Percentiles rank a stretch among this genome's conserved stretches.
Conservation (phyloP, 1,140 invertebrate genomes). For the Amyelois transitella region DNA sequence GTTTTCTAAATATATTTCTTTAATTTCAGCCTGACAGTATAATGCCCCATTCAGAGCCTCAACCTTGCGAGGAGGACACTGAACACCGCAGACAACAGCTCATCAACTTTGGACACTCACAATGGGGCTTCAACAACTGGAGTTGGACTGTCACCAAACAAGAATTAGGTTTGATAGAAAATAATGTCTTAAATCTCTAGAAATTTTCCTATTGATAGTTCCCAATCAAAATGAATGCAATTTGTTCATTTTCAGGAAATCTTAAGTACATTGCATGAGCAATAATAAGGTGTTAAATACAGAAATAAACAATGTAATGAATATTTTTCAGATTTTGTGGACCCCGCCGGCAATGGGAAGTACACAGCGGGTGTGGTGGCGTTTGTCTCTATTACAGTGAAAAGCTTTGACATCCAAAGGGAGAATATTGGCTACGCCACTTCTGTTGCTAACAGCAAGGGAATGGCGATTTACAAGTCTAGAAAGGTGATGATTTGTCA, state of each 20-base stretch:
- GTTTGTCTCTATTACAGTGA: slow-evolving; percentile 63
- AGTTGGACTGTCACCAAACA: slow-evolving; percentile 70
- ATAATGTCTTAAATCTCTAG: no score
- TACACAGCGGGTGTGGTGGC: slow-evolving; percentile 60
- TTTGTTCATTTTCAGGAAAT: no score
- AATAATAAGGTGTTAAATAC: no score
- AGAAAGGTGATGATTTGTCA: slow-evolving; percentile 47
- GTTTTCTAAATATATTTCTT: slow-evolving; percentile 7
- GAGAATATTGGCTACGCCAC: slow-evolving; percentile 71
- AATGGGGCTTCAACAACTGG: slow-evolving; percentile 73
- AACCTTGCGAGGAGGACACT: slow-evolving; percentile 34
- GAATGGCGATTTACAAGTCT: slow-evolving; percentile 62
- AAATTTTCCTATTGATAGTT: no score
- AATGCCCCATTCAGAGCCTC: slow-evolving; percentile 5
- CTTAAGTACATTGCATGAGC: no score
- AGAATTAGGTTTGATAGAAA: slow-evolving; percentile 57
- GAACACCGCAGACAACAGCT: slow-evolving; percentile 56
- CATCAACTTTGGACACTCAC: slow-evolving; percentile 66
- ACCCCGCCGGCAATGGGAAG: slow-evolving; percentile 48
- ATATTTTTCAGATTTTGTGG: slow-evolving; percentile 66
- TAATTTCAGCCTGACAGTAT: slow-evolving; percentile 46
- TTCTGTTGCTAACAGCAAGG: slow-evolving; percentile 43
- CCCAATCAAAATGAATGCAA: no score
- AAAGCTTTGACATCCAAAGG: slow-evolving; percentile 57
- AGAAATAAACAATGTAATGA: no score